Evolutionary conservation across 1,140 invertebrate genomes (phyloP).

Genomic region (Zaprionus ornatus): DNA sequence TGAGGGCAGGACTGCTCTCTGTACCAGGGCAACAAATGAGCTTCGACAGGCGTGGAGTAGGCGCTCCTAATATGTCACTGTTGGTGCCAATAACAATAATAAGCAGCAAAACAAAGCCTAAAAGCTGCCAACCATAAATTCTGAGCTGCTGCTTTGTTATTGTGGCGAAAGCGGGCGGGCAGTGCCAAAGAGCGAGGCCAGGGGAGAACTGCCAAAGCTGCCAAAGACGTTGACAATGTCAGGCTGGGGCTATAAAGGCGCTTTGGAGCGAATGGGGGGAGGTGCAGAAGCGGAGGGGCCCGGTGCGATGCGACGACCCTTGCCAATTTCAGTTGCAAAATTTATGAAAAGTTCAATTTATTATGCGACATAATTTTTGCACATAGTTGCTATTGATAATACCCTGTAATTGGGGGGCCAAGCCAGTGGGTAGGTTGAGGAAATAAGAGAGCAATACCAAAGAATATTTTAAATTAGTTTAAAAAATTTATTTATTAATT

Average conservation of each 20-base stretch:
- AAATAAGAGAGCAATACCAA: too few species aligned
- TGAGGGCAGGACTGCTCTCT: constrained; percentile 11
- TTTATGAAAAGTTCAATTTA: constrained; percentile 82
- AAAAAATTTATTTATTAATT: too few species aligned
- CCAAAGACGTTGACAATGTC: constrained; percentile 75
- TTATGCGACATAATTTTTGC: constrained; percentile 71
- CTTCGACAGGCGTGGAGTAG: constrained; percentile 57
- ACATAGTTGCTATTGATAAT: constrained; percentile 53
- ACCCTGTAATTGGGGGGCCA: not conserved
- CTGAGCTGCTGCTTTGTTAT: constrained; percentile 48
- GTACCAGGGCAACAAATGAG: constrained; percentile 66
- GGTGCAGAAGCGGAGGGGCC: not conserved
- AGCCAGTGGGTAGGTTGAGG: not conserved
- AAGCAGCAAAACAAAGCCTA: constrained; percentile 82
- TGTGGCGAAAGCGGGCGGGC: constrained; percentile 17
- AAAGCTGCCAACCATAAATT: constrained; percentile 81
- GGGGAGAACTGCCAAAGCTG: constrained; percentile 22
- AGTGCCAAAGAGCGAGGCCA: not conserved
- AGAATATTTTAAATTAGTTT: too few species aligned
- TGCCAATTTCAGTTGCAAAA: constrained; percentile 74
- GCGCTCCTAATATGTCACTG: constrained; percentile 78
- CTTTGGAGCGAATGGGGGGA: not conserved
- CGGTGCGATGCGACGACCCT: constrained; percentile 22
- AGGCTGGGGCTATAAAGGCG: constrained; percentile 32
- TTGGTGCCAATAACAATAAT: constrained; percentile 82